A percentile compares a stretch with the other conserved stretches of the same genome.
phyloP scores from a whole-genome alignment of 2,888 invertebrate genomes.

The Nomada fucata region DNA sequence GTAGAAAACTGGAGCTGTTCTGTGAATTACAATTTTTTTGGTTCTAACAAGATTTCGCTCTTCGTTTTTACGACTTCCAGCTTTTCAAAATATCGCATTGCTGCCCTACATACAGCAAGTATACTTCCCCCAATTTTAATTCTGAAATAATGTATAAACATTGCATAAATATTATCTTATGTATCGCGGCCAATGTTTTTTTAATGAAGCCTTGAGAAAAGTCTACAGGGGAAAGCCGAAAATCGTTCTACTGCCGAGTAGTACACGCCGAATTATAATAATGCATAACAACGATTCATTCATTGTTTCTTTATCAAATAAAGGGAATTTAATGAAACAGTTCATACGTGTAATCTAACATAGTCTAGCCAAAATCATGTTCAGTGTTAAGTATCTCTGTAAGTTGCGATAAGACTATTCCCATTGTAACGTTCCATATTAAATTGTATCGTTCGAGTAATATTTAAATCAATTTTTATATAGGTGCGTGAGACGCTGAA shows the following conservation, averaged over 20 bases:
- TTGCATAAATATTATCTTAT: background rate
- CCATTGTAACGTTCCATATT: no score
- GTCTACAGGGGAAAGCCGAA: no score
- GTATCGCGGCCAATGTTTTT: background rate
- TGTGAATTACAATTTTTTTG: constrained; percentile 57
- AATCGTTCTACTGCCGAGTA: no score
- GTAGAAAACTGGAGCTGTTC: constrained; percentile 71
- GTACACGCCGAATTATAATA: no score
- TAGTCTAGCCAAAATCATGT: background rate
- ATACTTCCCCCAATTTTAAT: background rate
- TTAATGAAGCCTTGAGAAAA: background rate
- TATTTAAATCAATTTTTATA: no score
- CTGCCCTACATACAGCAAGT: background rate
- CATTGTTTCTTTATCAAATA: background rate
- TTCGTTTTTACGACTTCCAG: constrained; percentile 52
- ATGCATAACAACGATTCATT: no score
- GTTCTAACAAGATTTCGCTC: constrained; percentile 37
- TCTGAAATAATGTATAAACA: background rate
- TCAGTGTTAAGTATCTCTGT: no score
- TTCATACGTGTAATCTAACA: background rate
- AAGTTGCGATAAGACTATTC: no score
- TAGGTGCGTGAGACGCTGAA: no score
- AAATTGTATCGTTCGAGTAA: no score
- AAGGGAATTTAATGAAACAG: background rate
- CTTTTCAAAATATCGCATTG: constrained; percentile 29